Percentiles rank a stretch among this genome's conserved stretches.
phyloP scores from a whole-genome alignment of 2,113 vertebrate genomes.

The Calcarius ornatus region DNA sequence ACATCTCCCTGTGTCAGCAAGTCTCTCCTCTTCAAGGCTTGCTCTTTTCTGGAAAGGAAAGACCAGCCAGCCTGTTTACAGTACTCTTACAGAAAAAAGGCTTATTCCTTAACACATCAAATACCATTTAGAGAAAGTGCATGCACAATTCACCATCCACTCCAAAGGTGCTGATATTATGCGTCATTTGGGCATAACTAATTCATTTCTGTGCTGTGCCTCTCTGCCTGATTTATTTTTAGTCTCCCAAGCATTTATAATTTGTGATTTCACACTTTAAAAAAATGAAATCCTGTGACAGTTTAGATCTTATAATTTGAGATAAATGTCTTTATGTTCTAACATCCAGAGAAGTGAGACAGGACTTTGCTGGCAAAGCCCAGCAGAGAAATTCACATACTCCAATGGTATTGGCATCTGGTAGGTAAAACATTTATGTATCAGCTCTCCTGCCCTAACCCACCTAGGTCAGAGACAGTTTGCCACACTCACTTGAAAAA shows the following conservation, averaged over 20 bases:
- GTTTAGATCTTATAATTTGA: neutral
- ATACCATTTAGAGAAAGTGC: neutral
- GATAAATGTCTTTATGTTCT: neutral
- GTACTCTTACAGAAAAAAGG: neutral
- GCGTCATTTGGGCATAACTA: neutral
- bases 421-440: neutral
- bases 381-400: neutral
- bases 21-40: neutral
- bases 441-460: neutral
- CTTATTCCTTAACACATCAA: neutral
- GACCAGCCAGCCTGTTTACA: neutral
- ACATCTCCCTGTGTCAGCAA: neutral
- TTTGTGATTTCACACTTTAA: neutral
- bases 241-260: neutral
- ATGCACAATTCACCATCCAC: neutral
- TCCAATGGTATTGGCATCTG: neutral
- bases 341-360: neutral
- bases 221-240: neutral
- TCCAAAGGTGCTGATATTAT: neutral
- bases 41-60: neutral
- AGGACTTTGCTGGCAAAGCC: neutral
- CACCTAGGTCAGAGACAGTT: neutral
- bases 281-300: neutral
- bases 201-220: neutral
- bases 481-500: neutral